Base-by-base conservation (phyloP, 2,888 invertebrate species). In the Microctonus aethiopoides region DNA sequence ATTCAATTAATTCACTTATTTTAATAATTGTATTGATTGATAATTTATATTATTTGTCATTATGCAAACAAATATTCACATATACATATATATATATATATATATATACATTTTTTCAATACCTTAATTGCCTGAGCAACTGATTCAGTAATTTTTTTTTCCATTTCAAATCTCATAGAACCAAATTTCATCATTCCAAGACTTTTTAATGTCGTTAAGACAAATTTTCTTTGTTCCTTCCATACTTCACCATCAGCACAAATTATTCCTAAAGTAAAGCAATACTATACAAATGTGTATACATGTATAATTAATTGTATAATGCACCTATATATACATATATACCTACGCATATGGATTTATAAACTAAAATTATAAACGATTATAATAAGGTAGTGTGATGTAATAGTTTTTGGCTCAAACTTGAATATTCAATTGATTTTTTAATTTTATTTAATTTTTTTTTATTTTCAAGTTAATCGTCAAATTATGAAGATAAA, bases 241-340 rank as follows among this genome's bases (percentile, higher is more conserved):
- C 96, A 96, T 16, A 93, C 86, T 1, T 89, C 89, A 0, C 95
- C 95, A 84, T 95, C 93, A 1, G 95, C 91, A 77, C 94, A 94
- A 78, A 96, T 93, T 24, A 96, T 87, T 73, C 96, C 96, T 96
- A 82, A 22, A 26, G 81, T 81, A 68, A 70, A 52, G n/a, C n/a
- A n/a, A n/a, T n/a, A n/a, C n/a, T n/a, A n/a, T n/a, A n/a, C n/a
- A n/a, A n/a, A n/a, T n/a, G n/a, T n/a, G n/a, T n/a, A n/a, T n/a
- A n/a, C n/a, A n/a, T n/a, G n/a, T n/a, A n/a, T n/a, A n/a, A n/a
- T n/a, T n/a, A n/a, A n/a, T n/a, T n/a, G n/a, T n/a, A n/a, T n/a
- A n/a, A n/a, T n/a, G n/a, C n/a, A n/a, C n/a, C n/a, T n/a, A n/a
- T n/a, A n/a, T n/a, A n/a, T n/a, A n/a, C n/a, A n/a, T n/a, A n/a